Base-by-base conservation (phyloP, 2,888 invertebrate genomes). In the Drosophila leonis region DNA sequence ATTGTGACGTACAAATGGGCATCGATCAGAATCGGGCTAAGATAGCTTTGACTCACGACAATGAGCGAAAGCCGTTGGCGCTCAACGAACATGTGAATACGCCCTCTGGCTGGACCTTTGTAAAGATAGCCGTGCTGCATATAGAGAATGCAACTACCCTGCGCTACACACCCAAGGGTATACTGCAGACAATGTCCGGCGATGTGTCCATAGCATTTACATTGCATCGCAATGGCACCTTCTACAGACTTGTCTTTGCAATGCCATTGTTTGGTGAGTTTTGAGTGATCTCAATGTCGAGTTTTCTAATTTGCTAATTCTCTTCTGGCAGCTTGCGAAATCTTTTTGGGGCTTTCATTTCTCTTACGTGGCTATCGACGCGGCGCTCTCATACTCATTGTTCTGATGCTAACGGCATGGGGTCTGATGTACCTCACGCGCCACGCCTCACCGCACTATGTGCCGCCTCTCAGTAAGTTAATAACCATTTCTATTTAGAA, bases 361-460 rank as follows among this genome's bases (percentile, higher is more conserved):
- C 69, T 90, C 13, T 54, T 92, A 41, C 88, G 90, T 13, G 90
- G 90, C 37, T 88, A 89, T 59, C 80, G 89, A 8, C 90, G 93
- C 20, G 92, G 92, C 10, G 90, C 88, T 5, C 44, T 93, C 0
- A 87, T 90, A 29, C 79, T 93, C 24, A 76, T 92, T 20, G 85
- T 88, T 1, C 52, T 92, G 10, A 13, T 91, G 1, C 75, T 93
- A 9, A 65, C 88, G 4, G 83, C 83, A 8, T 75, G 91, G 72
- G 90, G 88, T 3, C 69, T 93, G 9, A 91, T 93, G 89, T 89
- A 90, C 33, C 68, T 92, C 7, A 88, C 90, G 9, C 90, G 88
- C 8, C 87, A 91, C 68, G 90, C 93, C 15, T 92, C 93, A 0
- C 76, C 87, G 0, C 83, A 83, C 20, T 91, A 92, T 78, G 85